Evolutionary conservation across 2,888 invertebrate species (phyloP).

Genomic region (Choreutis nemorana): DNA sequence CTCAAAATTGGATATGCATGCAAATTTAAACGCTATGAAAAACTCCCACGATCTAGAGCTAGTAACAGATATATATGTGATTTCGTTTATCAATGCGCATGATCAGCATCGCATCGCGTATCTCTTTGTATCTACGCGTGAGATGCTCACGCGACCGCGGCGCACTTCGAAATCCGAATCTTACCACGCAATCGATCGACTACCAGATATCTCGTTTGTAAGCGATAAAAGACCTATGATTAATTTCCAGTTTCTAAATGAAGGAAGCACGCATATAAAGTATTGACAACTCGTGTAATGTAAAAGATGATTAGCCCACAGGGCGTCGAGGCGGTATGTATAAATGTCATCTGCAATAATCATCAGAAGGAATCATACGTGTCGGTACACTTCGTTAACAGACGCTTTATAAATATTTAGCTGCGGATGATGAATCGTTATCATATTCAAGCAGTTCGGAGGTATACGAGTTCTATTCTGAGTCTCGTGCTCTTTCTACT

Average conservation of each 20-base stretch:
- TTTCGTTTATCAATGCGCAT: constrained; percentile 51
- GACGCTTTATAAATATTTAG: constrained; percentile 12
- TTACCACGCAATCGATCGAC: constrained; percentile 30
- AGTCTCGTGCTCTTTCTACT: too few relatives aligned
- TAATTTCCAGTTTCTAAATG: constrained; percentile 26
- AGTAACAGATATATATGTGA: constrained; percentile 47
- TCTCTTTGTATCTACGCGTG: constrained; percentile 40
- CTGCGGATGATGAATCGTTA: constrained; percentile 19
- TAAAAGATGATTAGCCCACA: constrained; percentile 2
- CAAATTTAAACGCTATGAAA: too few relatives aligned
- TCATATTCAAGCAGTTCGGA: constrained; percentile 17
- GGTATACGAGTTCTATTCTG: constrained; percentile 14
- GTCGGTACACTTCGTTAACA: too few relatives aligned
- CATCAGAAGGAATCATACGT: constrained; percentile 2
- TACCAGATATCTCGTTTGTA: constrained; percentile 28
- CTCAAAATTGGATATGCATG: too few relatives aligned
- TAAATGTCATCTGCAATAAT: constrained; percentile 16
- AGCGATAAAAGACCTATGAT: constrained; percentile 32
- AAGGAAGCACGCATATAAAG: constrained; percentile 13
- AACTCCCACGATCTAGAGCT: constrained; percentile 36
- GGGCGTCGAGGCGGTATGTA: constrained; percentile 1
- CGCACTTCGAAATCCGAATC: constrained; percentile 28
- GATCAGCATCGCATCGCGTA: constrained; percentile 38
- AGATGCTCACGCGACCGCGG: constrained; percentile 28
- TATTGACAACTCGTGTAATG: constrained; percentile 3